Base-by-base conservation (phyloP, 2,888 invertebrate species). In the Aphodius granarius region DNA sequence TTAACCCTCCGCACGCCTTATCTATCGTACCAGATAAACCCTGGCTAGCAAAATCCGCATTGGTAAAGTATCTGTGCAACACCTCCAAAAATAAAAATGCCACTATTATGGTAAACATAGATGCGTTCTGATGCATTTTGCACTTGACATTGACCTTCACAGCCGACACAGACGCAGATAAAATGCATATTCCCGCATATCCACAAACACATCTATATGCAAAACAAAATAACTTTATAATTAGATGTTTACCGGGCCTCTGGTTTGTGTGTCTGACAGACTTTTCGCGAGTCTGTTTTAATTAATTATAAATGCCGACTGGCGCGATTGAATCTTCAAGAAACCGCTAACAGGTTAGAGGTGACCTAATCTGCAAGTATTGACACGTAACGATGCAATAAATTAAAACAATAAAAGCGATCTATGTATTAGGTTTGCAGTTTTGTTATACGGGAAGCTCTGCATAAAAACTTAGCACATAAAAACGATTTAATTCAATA, bases 161-260 rank as follows among this genome's bases (percentile, higher is more conserved):
- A 22, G 66, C 6, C 43, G 13, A 68, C 20, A 20, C 22, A 68
- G 68, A 6, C 19, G 22, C 20, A 68, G 68, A 68, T 68, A 68
- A 19, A 43, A n/a, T 21, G 20, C 19, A 22, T n/a, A 20, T 66
- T 66, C 22, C 20, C 68, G 20, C 9, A 43, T 43, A 43, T 43
- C 43, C 43, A 43, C 43, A 43, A 43, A 43, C 43, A 43, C 43
- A 43, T 43, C 43, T 43, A 43, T 43, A 43, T 43, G 43, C 43
- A 43, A 43, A 21, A 68, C 68, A 68, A 68, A 68, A 68, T 68
- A 68, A 68, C 68, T 68, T 68, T 68, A 68, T 68, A 68, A 68
- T 68, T 68, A 68, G 68, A 21, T 68, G 66, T 66, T 66, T 66
- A 66, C 66, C 20, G 43, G 13, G 13, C 13, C 43, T 13, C 43